A percentile compares a stretch with the other conserved stretches of the same genome.
phyloP scores from a whole-genome alignment of 2,888 invertebrate genomes.

The Drosophila atripex region DNA sequence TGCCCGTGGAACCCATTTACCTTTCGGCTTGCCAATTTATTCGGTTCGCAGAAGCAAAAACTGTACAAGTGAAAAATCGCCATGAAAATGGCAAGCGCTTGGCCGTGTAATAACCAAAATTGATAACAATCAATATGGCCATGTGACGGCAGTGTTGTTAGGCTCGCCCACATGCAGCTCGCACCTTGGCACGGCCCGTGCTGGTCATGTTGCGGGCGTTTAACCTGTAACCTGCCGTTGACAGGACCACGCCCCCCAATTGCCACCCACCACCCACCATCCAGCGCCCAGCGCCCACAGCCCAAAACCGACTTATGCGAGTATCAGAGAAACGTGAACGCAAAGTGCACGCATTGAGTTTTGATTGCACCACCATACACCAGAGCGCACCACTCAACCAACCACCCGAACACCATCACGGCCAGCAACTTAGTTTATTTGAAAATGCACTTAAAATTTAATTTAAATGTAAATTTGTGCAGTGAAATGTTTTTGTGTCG shows the following conservation, averaged over 20 bases:
- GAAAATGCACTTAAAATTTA: constrained; percentile 80
- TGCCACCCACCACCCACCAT: neutral
- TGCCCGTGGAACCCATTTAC: constrained; percentile 12
- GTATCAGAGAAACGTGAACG: constrained; percentile 53
- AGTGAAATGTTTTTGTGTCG: constrained; percentile 77
- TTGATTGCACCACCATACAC: constrained; percentile 62
- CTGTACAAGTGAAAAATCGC: constrained; percentile 66
- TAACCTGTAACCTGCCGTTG: constrained; percentile 81
- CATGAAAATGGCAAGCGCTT: constrained; percentile 69
- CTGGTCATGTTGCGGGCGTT: constrained; percentile 65
- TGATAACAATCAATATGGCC: constrained; percentile 77
- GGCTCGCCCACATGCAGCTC: constrained; percentile 18
- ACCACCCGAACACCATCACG: constrained; percentile 7
- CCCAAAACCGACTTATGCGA: constrained; percentile 34
- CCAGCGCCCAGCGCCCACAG: constrained; percentile 4
- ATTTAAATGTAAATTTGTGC: constrained; percentile 80
- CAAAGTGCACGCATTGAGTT: constrained; percentile 79
- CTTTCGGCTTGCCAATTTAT: constrained; percentile 29
- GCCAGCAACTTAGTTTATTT: constrained; percentile 77
- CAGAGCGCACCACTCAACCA: constrained; percentile 6
- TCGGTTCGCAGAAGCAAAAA: constrained; percentile 30
- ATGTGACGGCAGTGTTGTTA: constrained; percentile 52
- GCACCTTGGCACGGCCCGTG: constrained; percentile 25
- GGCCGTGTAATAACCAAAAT: constrained; percentile 76
- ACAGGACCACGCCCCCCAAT: constrained; percentile 50